A percentile compares a stretch with the other conserved stretches of the same genome.
phyloP scores from a whole-genome alignment of 2,888 invertebrate genomes.

The Microplitis deprimator region DNA sequence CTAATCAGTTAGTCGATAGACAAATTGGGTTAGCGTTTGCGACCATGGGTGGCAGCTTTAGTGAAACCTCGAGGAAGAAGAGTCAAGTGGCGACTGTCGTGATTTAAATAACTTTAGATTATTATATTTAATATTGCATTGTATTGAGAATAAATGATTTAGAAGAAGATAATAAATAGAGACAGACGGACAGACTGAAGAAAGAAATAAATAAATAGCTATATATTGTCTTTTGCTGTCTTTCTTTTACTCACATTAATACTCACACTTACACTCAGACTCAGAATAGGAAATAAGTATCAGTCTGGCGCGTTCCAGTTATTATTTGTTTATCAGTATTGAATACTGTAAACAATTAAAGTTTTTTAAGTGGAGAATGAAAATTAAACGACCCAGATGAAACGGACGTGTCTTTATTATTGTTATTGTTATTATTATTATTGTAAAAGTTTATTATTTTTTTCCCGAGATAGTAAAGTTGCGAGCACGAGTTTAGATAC shows the following conservation, averaged over 20 bases:
- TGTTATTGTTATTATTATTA: constrained; percentile 20
- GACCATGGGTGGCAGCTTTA: constrained; percentile 42
- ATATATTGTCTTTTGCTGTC: neutral
- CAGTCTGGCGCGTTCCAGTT: constrained; percentile 14
- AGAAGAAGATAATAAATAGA: neutral
- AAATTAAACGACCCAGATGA: constrained; percentile 47
- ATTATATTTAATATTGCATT: constrained; percentile 7
- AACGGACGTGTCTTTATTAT: constrained; percentile 44
- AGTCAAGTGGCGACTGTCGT: constrained; percentile 37
- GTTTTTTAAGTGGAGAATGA: constrained; percentile 28
- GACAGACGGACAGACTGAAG: neutral
- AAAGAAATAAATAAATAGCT: neutral
- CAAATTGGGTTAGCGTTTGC: constrained; percentile 71
- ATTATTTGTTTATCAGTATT: neutral
- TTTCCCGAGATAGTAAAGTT: constrained; percentile 30
- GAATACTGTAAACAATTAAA: constrained; percentile 16
- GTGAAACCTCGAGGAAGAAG: constrained; percentile 35
- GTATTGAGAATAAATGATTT: neutral
- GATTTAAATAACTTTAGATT: constrained; percentile 27
- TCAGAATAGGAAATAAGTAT: neutral
- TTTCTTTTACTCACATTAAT: too few species aligned
- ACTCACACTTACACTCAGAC: too few species aligned
- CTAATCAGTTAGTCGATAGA: constrained; percentile 72
- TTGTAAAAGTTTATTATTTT: constrained; percentile 31
- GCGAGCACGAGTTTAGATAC: too few species aligned